These are phyloP conservation scores for Papilio dardanus DNA, from an alignment of 1,140 invertebrate species.

Conservation along the genomic window DNA sequence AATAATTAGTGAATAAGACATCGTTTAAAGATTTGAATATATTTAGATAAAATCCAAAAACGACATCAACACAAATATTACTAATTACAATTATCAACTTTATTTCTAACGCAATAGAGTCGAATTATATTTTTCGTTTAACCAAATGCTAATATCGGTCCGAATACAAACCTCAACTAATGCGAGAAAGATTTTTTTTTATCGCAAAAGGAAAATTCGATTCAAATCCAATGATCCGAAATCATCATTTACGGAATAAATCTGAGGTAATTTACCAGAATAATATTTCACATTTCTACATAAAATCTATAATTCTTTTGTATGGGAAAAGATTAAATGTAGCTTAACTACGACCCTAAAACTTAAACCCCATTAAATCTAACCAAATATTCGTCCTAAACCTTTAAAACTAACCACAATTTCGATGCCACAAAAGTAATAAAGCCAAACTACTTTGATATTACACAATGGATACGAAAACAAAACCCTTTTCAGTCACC, in stretches of 20 bases:
- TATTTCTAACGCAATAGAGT: background rate
- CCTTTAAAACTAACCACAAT: background rate
- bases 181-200: constrained; percentile 20
- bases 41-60: background rate
- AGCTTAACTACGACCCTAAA: background rate
- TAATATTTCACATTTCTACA: too few species aligned
- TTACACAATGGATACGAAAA: background rate
- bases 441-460: constrained; percentile 18
- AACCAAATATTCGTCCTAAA: constrained; percentile 2
- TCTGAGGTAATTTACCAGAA: constrained; percentile 3
- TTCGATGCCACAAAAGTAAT: background rate
- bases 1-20: too few species aligned
- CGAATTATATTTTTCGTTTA: background rate
- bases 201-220: constrained; percentile 13
- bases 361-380: background rate
- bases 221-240: constrained; percentile 14
- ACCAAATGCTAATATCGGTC: background rate
- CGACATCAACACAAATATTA: background rate
- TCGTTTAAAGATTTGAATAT: background rate
- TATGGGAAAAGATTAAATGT: too few species aligned
- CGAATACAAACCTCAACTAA: constrained; percentile 7
- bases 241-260: constrained; percentile 10
- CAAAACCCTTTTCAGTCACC: constrained; percentile 16
- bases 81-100: background rate
- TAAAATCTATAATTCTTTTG: too few species aligned